Evolutionary conservation across 1,140 invertebrate species (phyloP).

Genomic region (Coelopa frigida): DNA sequence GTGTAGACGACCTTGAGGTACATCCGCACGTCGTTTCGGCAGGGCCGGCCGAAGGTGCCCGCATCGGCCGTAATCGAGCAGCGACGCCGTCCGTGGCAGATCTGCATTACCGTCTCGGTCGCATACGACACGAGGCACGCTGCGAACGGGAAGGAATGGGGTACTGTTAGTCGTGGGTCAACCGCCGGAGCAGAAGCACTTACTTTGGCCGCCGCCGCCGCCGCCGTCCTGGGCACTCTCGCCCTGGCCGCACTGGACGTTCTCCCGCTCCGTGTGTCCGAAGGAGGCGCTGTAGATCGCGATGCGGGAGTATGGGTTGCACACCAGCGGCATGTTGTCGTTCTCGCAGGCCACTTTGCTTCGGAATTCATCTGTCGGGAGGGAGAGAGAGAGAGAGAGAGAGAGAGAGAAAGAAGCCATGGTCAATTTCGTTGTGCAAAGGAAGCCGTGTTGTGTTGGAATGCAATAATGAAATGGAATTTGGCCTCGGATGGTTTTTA

Average conservation of each 20-base stretch:
- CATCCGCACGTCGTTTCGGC: slow-evolving; percentile 70
- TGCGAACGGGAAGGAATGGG: too few species aligned
- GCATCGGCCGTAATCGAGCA: slow-evolving; percentile 76
- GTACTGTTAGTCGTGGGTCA: too few species aligned
- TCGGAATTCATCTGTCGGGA: slow-evolving; percentile 74
- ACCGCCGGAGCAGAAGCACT: slow-evolving; percentile 8
- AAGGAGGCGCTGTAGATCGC: slow-evolving; percentile 86
- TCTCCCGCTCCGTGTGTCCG: slow-evolving; percentile 78
- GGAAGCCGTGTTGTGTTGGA: too few species aligned
- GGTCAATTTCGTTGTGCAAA: too few species aligned
- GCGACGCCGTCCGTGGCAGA: slow-evolving; percentile 79
- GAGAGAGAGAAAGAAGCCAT: not conserved
- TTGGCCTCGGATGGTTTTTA: too few species aligned
- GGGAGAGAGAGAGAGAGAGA: slow-evolving; percentile 1
- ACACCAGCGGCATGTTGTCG: slow-evolving; percentile 71
- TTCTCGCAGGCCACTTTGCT: slow-evolving; percentile 86
- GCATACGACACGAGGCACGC: slow-evolving; percentile 81
- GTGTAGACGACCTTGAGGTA: slow-evolving; percentile 90
- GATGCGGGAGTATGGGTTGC: slow-evolving; percentile 72
- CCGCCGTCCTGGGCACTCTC: slow-evolving; percentile 64
- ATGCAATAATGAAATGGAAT: too few species aligned
- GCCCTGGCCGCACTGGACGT: slow-evolving; percentile 77
- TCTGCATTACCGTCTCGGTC: slow-evolving; percentile 79
- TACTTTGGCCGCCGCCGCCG: slow-evolving; percentile 62
- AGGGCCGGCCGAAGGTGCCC: slow-evolving; percentile 80